phyloP scores from a whole-genome alignment of 2,797 vertebrate genomes.

The Phrynocephalus vlangalii region DNA sequence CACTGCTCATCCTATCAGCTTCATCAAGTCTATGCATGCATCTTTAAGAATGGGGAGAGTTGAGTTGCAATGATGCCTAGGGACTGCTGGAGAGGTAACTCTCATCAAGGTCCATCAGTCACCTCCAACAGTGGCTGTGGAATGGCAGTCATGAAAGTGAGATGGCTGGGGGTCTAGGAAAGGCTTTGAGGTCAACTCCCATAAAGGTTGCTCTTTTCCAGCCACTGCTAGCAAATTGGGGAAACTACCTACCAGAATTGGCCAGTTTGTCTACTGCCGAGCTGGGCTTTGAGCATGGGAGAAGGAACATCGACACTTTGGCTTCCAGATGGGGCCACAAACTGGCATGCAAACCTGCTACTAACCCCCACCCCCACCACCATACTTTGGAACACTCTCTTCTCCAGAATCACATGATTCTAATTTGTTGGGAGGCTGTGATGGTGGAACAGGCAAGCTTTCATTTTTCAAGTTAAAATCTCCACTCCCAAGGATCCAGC shows the following conservation, averaged over 20 bases:
- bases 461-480: background rate
- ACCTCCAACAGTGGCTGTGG: too few species aligned
- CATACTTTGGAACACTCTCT: background rate
- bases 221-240: background rate
- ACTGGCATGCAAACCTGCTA: background rate
- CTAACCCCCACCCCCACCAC: too few species aligned
- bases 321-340: background rate
- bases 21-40: too few species aligned
- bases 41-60: background rate
- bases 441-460: background rate
- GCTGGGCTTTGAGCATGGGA: too few species aligned
- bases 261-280: too few species aligned
- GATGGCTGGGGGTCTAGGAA: background rate
- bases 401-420: conserved; percentile 29
- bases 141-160: too few species aligned
- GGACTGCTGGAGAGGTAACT: too few species aligned
- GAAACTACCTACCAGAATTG: background rate
- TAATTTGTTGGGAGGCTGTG: conserved; percentile 18
- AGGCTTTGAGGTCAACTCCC: background rate
- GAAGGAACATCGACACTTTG: background rate
- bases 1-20: too few species aligned
- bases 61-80: background rate
- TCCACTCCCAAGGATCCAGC: conserved; percentile 17
- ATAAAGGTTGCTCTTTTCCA: background rate
- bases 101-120: too few species aligned